Evolutionary conservation across 2,888 invertebrate species (phyloP).

Genomic region (Euplagia quadripunctaria): DNA sequence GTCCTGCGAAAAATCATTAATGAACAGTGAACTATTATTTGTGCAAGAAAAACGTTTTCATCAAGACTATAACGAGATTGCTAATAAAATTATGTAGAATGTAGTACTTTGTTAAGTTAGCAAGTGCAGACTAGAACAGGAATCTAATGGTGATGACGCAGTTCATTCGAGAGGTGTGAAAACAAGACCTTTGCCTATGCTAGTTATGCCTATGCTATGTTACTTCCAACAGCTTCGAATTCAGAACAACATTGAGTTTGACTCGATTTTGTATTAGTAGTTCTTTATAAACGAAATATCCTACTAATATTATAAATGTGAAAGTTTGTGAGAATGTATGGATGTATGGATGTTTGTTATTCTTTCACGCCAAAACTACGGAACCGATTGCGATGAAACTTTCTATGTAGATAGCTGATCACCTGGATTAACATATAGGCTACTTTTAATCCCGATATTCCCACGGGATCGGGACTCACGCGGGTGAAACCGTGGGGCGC

Average conservation of each 20-base stretch:
- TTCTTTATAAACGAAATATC: too few relatives aligned
- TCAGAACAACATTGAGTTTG: not conserved
- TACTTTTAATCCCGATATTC: too few relatives aligned
- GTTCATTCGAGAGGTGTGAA: not conserved
- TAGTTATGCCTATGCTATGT: too few relatives aligned
- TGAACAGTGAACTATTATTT: not conserved
- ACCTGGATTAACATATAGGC: too few relatives aligned
- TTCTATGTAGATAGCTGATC: too few relatives aligned
- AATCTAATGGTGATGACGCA: not conserved
- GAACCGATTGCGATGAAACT: too few relatives aligned
- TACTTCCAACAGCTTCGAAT: not conserved
- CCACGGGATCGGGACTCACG: too few relatives aligned
- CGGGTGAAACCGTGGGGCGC: too few relatives aligned
- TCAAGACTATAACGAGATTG: not conserved
- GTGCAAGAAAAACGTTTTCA: slow-evolving; percentile 1
- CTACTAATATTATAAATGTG: too few relatives aligned
- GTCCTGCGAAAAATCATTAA: not conserved
- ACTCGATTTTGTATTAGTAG: not conserved
- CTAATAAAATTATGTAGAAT: not conserved
- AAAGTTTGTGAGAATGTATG: too few relatives aligned
- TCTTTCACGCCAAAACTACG: too few relatives aligned
- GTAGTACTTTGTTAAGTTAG: not conserved
- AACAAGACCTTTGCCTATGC: not conserved
- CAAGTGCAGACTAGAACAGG: not conserved
- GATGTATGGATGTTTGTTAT: too few relatives aligned